Evolutionary conservation across 30 jellyfish, hydroid and myxozoan genomes (phyloP), one percentile per base, ranked within the genome.

Genomic region (Pelagia noctiluca): DNA sequence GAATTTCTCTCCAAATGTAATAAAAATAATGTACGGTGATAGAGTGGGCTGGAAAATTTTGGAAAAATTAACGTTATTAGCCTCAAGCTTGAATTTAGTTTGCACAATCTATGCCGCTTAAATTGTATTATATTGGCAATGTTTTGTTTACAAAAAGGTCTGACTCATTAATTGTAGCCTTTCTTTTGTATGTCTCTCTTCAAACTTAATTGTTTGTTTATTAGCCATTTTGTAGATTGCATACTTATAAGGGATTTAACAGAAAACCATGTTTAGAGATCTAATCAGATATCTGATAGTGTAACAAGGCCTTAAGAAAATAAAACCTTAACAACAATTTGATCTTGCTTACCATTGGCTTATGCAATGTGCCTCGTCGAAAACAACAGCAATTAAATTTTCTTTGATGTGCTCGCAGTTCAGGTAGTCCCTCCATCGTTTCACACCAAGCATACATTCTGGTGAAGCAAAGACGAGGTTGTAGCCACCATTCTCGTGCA

Each of bases 321-420:
- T 47, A 10, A 10, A 47, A 11, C 61, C 11, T n/a, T n/a, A n/a
- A n/a, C n/a, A 54, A 54, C 16, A 42, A 42, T 42, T 42, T 42
- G 57, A 54, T 54, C 32, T 16, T 16, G 71, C 71, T 54, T 32
- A 65, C 78, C 53, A 65, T 32, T 65, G 78, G 35, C 78, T 65
- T 28, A 71, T 71, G 66, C 69, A 36, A 38, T 71, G 83, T 19
- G 83, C 83, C 71, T 71, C 83, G n/a, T 71, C 83, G 21, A 71
- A 0, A 35, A 35, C 83, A 36, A 71, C 69, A 36, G 71, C 83
- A 7, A 71, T 25, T 2, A 35, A 48, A 23, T 35, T 71, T 34
- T 71, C 69, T 38, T 48, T 71, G 46, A 71, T 33, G 26, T 36
- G 8, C 2, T 36, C 69, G 35, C 46, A 71, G 32, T 22, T 36